Percentiles rank a stretch among this genome's conserved stretches.
Evolutionary conservation across 2,113 vertebrate species (phyloP).

Genomic region (Entomyzon cyanotis): DNA sequence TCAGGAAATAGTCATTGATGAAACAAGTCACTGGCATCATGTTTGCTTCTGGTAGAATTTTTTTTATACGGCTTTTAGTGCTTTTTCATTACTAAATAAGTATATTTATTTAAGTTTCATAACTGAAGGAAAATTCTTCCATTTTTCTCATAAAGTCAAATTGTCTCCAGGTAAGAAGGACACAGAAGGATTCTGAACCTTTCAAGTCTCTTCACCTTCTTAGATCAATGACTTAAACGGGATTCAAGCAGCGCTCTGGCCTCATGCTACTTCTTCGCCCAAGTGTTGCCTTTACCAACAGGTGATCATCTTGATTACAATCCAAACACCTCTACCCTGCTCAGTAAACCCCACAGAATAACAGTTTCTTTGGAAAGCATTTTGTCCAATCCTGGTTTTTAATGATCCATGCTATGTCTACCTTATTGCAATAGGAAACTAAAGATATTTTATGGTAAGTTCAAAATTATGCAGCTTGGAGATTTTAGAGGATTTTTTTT

Average conservation of each 20-base stretch:
- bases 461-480: neutral
- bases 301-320: neutral
- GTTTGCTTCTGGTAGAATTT: neutral
- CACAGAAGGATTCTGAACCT: neutral
- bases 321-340: rapidly evolving
- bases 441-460: neutral
- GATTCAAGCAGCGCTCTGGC: neutral
- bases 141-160: neutral
- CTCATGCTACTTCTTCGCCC: neutral
- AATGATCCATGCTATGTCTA: neutral
- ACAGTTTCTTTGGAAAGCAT: neutral
- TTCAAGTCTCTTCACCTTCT: neutral
- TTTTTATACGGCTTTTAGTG: neutral
- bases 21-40: neutral
- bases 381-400: neutral
- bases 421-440: neutral
- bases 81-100: neutral
- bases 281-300: neutral
- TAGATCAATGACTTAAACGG: neutral
- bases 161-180: neutral
- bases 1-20: neutral
- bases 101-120: neutral
- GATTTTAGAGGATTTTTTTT: neutral
- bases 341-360: neutral
- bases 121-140: neutral